Evolutionary conservation across 23 tunicate genomes (phyloP).

Genomic region (Trididemnum nubilum): DNA sequence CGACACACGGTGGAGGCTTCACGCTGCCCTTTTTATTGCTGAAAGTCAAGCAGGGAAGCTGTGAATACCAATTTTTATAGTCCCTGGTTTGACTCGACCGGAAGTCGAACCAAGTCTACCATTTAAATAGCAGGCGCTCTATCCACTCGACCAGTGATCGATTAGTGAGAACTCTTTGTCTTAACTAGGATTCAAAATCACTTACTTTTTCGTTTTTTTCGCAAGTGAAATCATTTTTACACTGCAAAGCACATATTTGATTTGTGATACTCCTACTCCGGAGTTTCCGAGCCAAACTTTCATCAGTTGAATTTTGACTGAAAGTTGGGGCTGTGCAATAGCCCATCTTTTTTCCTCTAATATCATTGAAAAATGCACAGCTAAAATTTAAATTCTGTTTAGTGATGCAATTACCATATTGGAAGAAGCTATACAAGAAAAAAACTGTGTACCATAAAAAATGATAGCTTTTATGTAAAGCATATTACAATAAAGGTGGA

Average conservation of each 20-base stretch:
- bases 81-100: neutral
- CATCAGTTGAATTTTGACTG: neutral
- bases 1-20: too few relatives aligned
- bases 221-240: constrained; percentile 48
- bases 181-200: neutral
- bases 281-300: neutral
- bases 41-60: neutral
- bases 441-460: too few relatives aligned
- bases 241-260: constrained; percentile 27
- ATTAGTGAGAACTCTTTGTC: neutral
- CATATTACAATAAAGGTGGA: too few relatives aligned
- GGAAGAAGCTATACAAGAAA: too few relatives aligned
- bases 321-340: constrained; percentile 53
- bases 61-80: neutral
- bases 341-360: constrained; percentile 60
- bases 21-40: too few relatives aligned
- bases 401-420: too few relatives aligned
- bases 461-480: too few relatives aligned
- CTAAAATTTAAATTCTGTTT: constrained; percentile 46
- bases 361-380: constrained; percentile 71
- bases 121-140: too few relatives aligned
- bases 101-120: too few relatives aligned
- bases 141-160: too few relatives aligned
- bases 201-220: constrained; percentile 45
- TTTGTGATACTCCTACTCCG: neutral